Evolutionary conservation across 2,888 invertebrate species (phyloP), one percentile per base, ranked within the genome.

Genomic region (Pseudococcus longispinus): DNA sequence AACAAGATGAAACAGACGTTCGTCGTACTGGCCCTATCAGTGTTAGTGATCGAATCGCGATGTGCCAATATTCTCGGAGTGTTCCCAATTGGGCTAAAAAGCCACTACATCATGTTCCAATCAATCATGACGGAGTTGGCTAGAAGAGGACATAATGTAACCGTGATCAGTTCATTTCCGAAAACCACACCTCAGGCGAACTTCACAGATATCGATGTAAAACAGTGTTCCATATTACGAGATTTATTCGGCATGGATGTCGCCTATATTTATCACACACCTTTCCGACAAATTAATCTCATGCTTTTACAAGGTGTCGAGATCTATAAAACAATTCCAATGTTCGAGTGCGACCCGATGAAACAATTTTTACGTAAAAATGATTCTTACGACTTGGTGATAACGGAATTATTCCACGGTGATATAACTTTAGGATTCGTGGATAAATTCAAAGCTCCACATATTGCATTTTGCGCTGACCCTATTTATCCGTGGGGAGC

Each of bases 61-160:
- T 42, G 77, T 11, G 20, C 77, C 11, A 88, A 88, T 23, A 90
- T 90, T 80, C 89, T 90, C 51, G 89, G 88, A n/a, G 55, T 90
- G n/a, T 89, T 89, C 42, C 89, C 89, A 42, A 88, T 89, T 83
- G 88, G 89, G 8, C 89, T 88, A 32, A 89, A 89, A 87, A 90
- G 89, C 85, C 90, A 90, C 88, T 89, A 89, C 87, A 88, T 89
- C 37, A 88, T 88, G 55, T 88, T 87, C 85, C 83, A 88, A 83
- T 84, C 88, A 9, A 87, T 90, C 2, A 88, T 90, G 20, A 89
- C 89, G 29, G 90, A 89, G 29, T 88, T 90, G 37, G 90, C 89
- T 0, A 85, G 85, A 0, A 88, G 89, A 82, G 90, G 90, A 26
- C 90, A 90, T 87, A 88, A 90, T 65, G 89, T 90, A 18, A 89